These are phyloP conservation scores for Lophius americanus DNA, from an alignment of 2,797 vertebrate species.

Conservation along the genomic window DNA sequence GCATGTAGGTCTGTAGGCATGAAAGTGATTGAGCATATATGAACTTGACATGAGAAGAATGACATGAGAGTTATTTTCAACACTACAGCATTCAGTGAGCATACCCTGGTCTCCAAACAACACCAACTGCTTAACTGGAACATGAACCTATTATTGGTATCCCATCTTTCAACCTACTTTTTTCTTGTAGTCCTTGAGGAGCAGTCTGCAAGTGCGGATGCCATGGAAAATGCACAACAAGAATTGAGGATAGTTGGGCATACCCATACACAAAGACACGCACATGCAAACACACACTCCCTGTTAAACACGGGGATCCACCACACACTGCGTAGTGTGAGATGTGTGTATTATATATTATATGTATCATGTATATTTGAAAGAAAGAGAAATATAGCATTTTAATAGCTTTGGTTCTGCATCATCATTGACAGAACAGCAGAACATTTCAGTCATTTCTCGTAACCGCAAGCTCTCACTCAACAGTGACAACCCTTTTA, in stretches of 20 bases:
- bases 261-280: background rate
- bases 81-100: slow-evolving; percentile 6
- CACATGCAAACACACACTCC: slow-evolving; percentile 8
- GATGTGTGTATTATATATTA: slow-evolving; percentile 36
- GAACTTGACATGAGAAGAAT: no score
- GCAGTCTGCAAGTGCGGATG: slow-evolving; percentile 9
- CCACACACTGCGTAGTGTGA: slow-evolving; percentile 34
- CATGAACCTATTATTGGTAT: slow-evolving; percentile 63
- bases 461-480: background rate
- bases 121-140: slow-evolving; percentile 21
- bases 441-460: no score
- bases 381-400: slow-evolving; percentile 15
- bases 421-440: background rate
- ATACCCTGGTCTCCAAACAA: background rate
- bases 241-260: background rate
- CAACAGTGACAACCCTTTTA: slow-evolving; percentile 1
- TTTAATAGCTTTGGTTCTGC: background rate
- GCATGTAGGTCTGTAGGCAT: background rate
- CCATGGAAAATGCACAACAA: slow-evolving; percentile 10
- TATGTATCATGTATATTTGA: background rate
- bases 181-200: slow-evolving; percentile 27
- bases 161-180: slow-evolving; percentile 56
- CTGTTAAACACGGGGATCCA: slow-evolving; percentile 35
- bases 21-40: background rate
- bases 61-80: background rate